These are phyloP conservation scores for Epirrhoe alternata DNA, from an alignment of 2,888 invertebrate genomes.

Conservation along the genomic window DNA sequence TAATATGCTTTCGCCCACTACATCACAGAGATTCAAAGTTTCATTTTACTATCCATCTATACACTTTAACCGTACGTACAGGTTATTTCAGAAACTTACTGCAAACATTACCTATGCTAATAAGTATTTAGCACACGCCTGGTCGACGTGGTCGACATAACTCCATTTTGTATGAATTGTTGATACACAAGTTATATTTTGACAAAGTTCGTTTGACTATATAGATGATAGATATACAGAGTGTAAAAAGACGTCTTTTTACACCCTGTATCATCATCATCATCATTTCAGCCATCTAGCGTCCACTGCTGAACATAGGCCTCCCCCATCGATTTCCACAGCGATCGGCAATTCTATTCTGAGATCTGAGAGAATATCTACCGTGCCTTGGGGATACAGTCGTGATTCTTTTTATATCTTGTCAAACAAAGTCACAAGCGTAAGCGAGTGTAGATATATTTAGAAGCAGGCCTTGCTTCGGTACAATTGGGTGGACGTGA, in stretches of 20 bases:
- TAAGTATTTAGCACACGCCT: background rate
- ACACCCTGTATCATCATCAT: too few relatives aligned
- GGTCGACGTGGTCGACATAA: background rate
- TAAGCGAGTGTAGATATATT: slow-evolving; percentile 7
- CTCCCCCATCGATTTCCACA: too few relatives aligned
- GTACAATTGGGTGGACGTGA: slow-evolving; percentile 20
- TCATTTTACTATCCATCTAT: background rate
- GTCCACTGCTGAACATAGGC: too few relatives aligned
- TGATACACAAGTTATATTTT: background rate
- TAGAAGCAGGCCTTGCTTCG: slow-evolving; percentile 1
- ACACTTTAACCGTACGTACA: background rate
- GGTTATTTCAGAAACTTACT: slow-evolving; percentile 2
- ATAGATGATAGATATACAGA: too few relatives aligned
- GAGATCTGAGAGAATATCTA: too few relatives aligned
- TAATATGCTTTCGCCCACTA: too few relatives aligned
- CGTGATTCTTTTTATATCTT: too few relatives aligned
- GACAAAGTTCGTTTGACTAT: background rate
- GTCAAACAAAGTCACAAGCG: background rate
- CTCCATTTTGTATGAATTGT: background rate
- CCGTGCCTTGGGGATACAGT: too few relatives aligned
- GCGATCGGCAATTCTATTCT: too few relatives aligned
- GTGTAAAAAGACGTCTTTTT: too few relatives aligned
- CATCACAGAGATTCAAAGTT: too few relatives aligned
- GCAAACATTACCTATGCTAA: slow-evolving; percentile 1
- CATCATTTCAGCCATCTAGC: too few relatives aligned